Evolutionary conservation across 1,140 invertebrate species (phyloP), one percentile per base, ranked within the genome.

Genomic region (Sinonovacula constricta): DNA sequence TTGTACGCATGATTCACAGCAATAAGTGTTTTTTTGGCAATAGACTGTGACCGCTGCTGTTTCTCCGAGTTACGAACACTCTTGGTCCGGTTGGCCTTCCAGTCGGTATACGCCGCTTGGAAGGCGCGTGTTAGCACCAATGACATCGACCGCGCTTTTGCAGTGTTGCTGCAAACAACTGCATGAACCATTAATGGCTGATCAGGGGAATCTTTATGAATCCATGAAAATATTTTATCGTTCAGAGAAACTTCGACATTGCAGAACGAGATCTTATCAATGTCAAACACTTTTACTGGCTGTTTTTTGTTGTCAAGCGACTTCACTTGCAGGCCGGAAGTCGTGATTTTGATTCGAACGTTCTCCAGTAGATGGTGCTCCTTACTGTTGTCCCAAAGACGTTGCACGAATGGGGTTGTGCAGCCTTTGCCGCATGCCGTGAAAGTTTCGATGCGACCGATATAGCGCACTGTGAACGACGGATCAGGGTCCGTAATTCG

Each of bases 181-280:
- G 85, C 88, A 63, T 88, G 84, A 76, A 80, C 84, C 51, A 83
- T 34, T 45, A 88, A 67, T 18, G 65, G 67, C 1, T 76, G 74
- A 2, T 53, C 62, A 0, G 70, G 72, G 0, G 70, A 36, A 12
- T 75, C 62, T n/a, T 80, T 80, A 59, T 66, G 84, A 59, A 89
- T 88, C 88, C 88, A 89, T 28, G 84, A 83, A 59, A 89, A 88
- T 33, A 89, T 82, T 28, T 84, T 63, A 31, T 86, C 85, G 53
- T 86, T 86, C 0, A 83, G 76, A 22, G n/a, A 36, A 3, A 45
- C 45, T 18, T 77, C 79, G 12, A 70, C 79, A 31, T 80, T 80
- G 51, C 86, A 87, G 57, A 85, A 86, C 0, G 86, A 84, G 26
- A 87, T 84, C 30, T 86, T 71, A 56, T 85, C 81, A 36, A 87